Conservation (phyloP, 2,113 vertebrate genomes). For the Typhlomys cinereus region DNA sequence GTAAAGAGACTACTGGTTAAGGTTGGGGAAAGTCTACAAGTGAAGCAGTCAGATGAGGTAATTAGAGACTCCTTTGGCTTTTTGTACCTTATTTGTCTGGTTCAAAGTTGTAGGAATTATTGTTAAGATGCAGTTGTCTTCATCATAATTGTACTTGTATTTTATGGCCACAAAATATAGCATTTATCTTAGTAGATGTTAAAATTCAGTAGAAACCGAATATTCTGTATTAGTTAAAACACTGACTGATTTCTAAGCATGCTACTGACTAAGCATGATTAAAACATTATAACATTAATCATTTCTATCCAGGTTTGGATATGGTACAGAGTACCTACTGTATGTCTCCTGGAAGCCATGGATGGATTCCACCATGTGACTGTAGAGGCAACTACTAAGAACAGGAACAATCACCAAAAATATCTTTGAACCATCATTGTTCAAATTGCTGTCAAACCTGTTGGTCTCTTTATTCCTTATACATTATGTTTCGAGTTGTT, state of each 20-base stretch:
- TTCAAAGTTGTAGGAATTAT: not conserved
- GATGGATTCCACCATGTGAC: conserved; percentile 1
- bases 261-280: not conserved
- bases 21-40: not conserved
- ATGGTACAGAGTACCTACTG: not conserved
- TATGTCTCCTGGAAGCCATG: not conserved
- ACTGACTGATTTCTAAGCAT: not conserved
- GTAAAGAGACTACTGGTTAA: not conserved
- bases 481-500: not conserved
- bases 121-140: not conserved
- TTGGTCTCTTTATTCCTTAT: not conserved
- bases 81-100: not conserved
- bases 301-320: not conserved
- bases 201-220: not conserved
- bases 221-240: conserved; percentile 8
- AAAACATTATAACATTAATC: not conserved
- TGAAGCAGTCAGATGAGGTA: not conserved
- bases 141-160: not conserved
- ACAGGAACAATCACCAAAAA: not conserved
- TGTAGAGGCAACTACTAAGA: not conserved
- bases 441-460: not conserved
- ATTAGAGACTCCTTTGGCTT: not conserved
- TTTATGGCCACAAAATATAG: not conserved
- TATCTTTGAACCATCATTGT: not conserved
- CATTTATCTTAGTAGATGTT: not conserved